Conservation (phyloP, 2,113 vertebrate genomes). For the Mus musculus region GRCm39 chr3:140060001-140060500, state of each 20-base stretch:
- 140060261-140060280: not conserved
- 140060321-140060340: not conserved
- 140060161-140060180: not conserved
- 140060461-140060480: not conserved
- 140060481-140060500: not conserved
- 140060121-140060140: not conserved
- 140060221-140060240: not conserved
- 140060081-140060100: not conserved
- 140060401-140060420: fast-evolving
- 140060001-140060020: not conserved
- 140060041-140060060: not conserved
- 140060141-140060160: not conserved
- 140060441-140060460: not conserved
- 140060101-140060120: conserved; percentile 52
- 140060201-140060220: not conserved
- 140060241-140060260: not conserved
- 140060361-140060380: fast-evolving
- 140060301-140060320: not conserved
- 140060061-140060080: not conserved
- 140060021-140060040: not conserved
- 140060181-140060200: not conserved
- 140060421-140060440: not conserved
- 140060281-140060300: not conserved
- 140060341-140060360: conserved; percentile 10
- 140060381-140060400: too few species aligned